Conservation (phyloP, 1,140 invertebrate species). For the Pseudoatta argentina region DNA sequence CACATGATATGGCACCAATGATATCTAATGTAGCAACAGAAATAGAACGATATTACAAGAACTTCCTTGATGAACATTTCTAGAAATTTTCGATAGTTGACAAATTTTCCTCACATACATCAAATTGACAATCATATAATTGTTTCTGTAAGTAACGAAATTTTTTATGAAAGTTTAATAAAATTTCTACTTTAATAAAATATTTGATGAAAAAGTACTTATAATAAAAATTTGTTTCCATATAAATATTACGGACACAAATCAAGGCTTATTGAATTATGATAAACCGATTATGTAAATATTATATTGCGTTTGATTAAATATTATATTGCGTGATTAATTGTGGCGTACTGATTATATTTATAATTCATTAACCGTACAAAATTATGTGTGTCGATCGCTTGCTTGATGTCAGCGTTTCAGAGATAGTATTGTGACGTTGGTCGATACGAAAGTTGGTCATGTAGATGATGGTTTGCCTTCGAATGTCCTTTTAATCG, state of each 20-base stretch:
- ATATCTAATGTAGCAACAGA: not conserved
- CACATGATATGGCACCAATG: not conserved
- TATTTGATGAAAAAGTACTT: not conserved
- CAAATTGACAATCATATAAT: not conserved
- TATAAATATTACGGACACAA: not conserved
- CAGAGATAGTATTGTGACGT: constrained; percentile 6
- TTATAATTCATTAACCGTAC: constrained; percentile 1
- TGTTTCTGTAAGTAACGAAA: not conserved
- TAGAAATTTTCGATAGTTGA: constrained; percentile 18
- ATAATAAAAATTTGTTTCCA: not conserved
- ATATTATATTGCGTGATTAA: constrained; percentile 1
- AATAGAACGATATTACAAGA: not conserved
- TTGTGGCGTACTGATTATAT: not conserved
- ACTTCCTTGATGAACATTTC: constrained; percentile 8
- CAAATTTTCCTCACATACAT: constrained; percentile 27
- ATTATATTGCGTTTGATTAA: not conserved
- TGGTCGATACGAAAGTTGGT: not conserved
- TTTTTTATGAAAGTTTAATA: not conserved
- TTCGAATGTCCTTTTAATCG: constrained; percentile 25
- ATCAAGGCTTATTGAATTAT: not conserved
- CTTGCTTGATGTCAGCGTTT: not conserved
- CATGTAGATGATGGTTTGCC: not conserved
- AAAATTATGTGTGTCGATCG: not conserved
- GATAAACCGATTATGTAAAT: not conserved
- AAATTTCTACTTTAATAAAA: not conserved